Conservation (phyloP, 2,113 vertebrate species). For the Scolopax mira region DNA sequence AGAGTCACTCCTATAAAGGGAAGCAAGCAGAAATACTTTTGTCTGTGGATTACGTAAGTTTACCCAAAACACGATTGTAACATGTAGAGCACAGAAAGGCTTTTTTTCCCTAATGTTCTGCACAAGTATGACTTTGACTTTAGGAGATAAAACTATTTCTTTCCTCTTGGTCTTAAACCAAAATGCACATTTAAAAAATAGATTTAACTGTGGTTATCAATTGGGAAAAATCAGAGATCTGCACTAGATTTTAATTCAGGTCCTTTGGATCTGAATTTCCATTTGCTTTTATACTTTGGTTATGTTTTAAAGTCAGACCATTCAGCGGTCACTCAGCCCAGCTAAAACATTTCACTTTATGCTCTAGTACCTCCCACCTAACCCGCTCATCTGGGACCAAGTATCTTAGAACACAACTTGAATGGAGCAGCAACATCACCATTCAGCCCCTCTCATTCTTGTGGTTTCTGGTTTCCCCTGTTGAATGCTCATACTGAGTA, state of each 20-base stretch:
- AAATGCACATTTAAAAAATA: background rate
- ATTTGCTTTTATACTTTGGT: background rate
- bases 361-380: background rate
- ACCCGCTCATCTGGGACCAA: background rate
- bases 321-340: background rate
- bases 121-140: background rate
- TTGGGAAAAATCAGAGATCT: background rate
- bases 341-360: background rate
- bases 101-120: background rate
- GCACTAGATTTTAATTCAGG: background rate
- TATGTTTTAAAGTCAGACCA: background rate
- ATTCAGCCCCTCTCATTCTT: background rate
- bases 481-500: background rate
- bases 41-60: background rate
- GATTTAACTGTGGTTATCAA: background rate
- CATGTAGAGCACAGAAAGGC: background rate
- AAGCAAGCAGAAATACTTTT: background rate
- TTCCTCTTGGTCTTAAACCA: background rate
- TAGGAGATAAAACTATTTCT: background rate
- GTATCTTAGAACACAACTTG: background rate
- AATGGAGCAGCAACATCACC: background rate
- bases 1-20: background rate
- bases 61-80: background rate
- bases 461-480: background rate
- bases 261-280: background rate